phyloP scores from a whole-genome alignment of 1,140 invertebrate genomes.

The Galendromus occidentalis region DNA sequence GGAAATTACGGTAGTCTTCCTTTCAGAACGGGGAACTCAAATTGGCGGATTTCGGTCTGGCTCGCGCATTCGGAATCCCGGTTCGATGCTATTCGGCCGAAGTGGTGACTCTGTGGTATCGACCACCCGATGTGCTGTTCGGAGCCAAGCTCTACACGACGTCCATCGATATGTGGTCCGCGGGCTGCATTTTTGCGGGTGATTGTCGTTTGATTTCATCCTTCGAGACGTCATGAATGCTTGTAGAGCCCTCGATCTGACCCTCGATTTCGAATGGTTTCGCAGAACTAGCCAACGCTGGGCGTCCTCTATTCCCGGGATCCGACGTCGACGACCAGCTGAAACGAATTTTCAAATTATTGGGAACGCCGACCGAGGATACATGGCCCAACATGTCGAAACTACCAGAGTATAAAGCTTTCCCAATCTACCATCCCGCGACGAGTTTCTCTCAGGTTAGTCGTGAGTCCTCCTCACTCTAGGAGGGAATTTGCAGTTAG shows the following conservation, averaged over 20 bases:
- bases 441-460: constrained; percentile 46
- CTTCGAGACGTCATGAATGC: neutral
- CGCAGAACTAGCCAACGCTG: constrained; percentile 50
- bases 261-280: too few species aligned
- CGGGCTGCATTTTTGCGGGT: constrained; percentile 98
- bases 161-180: constrained; percentile 99
- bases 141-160: constrained; percentile 97
- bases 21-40: constrained; percentile 70
- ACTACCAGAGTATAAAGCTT: constrained; percentile 89
- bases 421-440: constrained; percentile 71
- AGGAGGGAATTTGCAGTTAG: too few species aligned
- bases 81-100: constrained; percentile 98
- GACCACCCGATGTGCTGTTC: constrained; percentile 95
- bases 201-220: constrained; percentile 13
- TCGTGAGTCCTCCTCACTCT: too few species aligned
- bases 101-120: constrained; percentile 80
- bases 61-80: constrained; percentile 94
- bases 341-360: constrained; percentile 97
- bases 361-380: too few species aligned
- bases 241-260: too few species aligned
- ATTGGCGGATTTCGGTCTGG: constrained; percentile 94
- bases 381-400: constrained; percentile 82
- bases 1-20: too few species aligned
- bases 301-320: constrained; percentile 68
- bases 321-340: constrained; percentile 97